Base-by-base conservation (phyloP, 2,888 invertebrate genomes). In the Pachliopta kotzebuea region DNA sequence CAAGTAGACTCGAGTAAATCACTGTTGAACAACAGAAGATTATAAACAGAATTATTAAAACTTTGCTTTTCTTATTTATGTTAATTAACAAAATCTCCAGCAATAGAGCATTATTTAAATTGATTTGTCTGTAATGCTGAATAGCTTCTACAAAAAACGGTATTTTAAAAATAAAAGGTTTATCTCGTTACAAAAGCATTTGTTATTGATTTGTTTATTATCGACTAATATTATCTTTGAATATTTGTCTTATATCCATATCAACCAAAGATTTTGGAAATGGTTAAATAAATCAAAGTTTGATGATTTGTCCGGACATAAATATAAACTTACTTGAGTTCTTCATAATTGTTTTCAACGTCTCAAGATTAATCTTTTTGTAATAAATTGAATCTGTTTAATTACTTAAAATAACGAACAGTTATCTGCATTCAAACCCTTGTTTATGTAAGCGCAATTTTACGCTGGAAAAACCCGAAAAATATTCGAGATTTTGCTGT, bases 1-100 rank as follows among this genome's bases (percentile, higher is more conserved):
- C 64, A 60, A 59, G 52, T 61, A 52, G 45, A 58, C 29, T 52
- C 45, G 54, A 61, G 49, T 49, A 61, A 54, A 31, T 59, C 57
- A 49, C 37, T 37, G 2, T 65, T 65, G 54, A 31, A 24, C 49
- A 56, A 62, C 50, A 61, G 61, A 29, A n/a, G 18, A 61, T 11
- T 31, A 49, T 54, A 53, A 62, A 29, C 21, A 6, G 56, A 1
- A 49, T 57, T 52, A 53, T 50, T 17, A 24, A 52, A 42, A 42
- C 18, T 26, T 26, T n/a, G 18, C 18, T 6, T 14, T 6, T 26
- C 26, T 37, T 37, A 14, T 37, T 37, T 14, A 14, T 11, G 14
- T 37, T 37, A 37, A 37, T 37, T 37, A 14, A 2, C 37, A 37
- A 37, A 37, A 37, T 4, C 11, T 2, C 31, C 3, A 37, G 11